Base-by-base conservation (phyloP, 2,888 invertebrate genomes). In the Camptogramma bilineatum region DNA sequence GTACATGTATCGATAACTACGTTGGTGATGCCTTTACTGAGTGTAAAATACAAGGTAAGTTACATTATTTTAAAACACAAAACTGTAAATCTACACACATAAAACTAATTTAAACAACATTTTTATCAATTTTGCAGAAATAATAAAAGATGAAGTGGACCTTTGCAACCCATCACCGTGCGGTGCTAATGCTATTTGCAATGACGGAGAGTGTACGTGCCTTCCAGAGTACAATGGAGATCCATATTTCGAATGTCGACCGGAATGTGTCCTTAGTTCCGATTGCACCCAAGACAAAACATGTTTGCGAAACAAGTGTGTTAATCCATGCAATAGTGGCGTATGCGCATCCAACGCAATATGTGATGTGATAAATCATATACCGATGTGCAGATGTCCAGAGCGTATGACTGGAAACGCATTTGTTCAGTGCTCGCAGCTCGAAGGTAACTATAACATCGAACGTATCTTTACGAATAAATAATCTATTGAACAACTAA, bases 21-120 rank as follows among this genome's bases (percentile, higher is more conserved):
- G 94, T 94, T 28, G 97, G 97, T 13, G 95, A 97, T 89, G 96
- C 97, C 13, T 97, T 97, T 81, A 93, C 88, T 8, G 91, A 92
- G 78, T 95, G 95, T 72, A 94, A 93, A 84, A 77, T 86, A 61
- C 86, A 90, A 90, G 90, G 95, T 94, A 90, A 87, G 83, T 42
- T 21, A 42, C 28, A 28, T 4, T 3, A 8, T 39, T 34, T 16
- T 7, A 44, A 17, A 44, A 17, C 13, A 44, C 16, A 17, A 44
- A 44, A 44, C 13, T 13, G 13, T 34, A 17, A 44, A 44, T 17
- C 17, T 7, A 44, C 5, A 13, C 16, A 44, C 34, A 34, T 48
- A 60, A 19, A 19, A 21, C 21, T 48, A 13, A 19, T 47, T 2
- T 28, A n/a, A 19, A 48, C 48, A 13, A 48, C 16, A 7, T 8